These are phyloP conservation scores for Epinephelus malabaricus DNA, from an alignment of 2,797 vertebrate genomes.

Conservation along the genomic window DNA sequence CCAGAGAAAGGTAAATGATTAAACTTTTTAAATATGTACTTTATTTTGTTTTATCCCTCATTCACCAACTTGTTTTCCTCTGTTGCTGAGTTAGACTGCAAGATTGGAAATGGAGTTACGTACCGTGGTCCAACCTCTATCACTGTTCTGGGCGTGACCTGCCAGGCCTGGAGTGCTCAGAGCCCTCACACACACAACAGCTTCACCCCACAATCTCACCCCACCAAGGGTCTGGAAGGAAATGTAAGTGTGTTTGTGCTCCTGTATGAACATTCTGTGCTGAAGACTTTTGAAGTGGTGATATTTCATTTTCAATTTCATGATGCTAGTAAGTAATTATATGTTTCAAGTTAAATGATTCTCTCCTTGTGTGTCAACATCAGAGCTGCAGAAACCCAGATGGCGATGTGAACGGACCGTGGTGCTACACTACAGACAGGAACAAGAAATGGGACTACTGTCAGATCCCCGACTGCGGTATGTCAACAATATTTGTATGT, in stretches of 20 bases:
- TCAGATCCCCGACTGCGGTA: conserved; percentile 92
- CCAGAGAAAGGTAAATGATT: conserved; percentile 8
- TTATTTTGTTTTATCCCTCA: not conserved
- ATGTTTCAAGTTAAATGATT: not conserved
- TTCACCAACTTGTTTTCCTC: not conserved
- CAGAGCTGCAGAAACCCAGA: conserved; percentile 97
- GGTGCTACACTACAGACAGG: conserved; percentile 93
- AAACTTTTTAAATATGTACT: not conserved
- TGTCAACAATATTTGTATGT: conserved; percentile 43
- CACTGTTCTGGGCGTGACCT: conserved; percentile 86
- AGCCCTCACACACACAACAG: conserved; percentile 87
- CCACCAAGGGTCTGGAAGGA: conserved; percentile 87
- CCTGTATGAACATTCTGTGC: too few species aligned
- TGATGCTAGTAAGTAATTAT: not conserved
- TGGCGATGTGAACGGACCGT: conserved; percentile 91
- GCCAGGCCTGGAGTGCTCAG: conserved; percentile 92
- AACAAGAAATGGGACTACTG: conserved; percentile 94
- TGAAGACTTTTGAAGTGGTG: not conserved
- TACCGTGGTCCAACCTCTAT: conserved; percentile 90
- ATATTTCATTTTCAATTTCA: not conserved
- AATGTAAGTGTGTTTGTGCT: conserved; percentile 86
- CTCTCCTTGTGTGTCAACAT: not conserved
- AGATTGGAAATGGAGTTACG: conserved; percentile 81
- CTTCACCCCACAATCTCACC: conserved; percentile 89
- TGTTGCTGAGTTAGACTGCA: conserved; percentile 87